phyloP scores from a whole-genome alignment of 2,797 vertebrate genomes.

The Spinus olivaceus region DNA sequence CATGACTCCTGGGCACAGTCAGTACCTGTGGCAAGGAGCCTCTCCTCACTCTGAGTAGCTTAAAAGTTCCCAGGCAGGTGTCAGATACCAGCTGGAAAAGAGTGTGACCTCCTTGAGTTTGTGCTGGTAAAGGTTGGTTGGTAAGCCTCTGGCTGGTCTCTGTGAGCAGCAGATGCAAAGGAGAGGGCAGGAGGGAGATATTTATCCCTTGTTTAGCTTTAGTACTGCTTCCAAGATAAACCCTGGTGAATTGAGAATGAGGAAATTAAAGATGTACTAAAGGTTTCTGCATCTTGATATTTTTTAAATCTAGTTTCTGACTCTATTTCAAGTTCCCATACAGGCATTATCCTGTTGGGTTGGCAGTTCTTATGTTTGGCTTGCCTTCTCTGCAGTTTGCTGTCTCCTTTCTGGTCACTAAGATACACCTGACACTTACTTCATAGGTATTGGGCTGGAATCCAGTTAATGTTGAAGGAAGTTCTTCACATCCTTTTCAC shows the following conservation, averaged over 20 bases:
- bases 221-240: neutral
- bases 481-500: neutral
- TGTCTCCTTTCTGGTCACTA: neutral
- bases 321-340: neutral
- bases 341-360: neutral
- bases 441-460: neutral
- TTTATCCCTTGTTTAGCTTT: neutral
- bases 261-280: neutral
- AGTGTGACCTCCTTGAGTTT: neutral
- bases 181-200: neutral
- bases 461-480: neutral
- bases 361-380: neutral
- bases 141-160: neutral
- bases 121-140: neutral
- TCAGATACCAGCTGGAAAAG: neutral
- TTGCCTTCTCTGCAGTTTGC: neutral
- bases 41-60: neutral
- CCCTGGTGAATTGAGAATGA: neutral
- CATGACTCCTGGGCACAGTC: neutral
- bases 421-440: neutral
- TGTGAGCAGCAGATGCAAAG: neutral
- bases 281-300: neutral
- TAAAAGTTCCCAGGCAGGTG: neutral
- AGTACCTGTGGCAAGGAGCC: neutral
- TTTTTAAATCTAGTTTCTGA: neutral